Evolutionary conservation across 2,113 vertebrate genomes (phyloP), one percentile per base, ranked within the genome.

Genomic region (Xenotilapia flavipinnis): DNA sequence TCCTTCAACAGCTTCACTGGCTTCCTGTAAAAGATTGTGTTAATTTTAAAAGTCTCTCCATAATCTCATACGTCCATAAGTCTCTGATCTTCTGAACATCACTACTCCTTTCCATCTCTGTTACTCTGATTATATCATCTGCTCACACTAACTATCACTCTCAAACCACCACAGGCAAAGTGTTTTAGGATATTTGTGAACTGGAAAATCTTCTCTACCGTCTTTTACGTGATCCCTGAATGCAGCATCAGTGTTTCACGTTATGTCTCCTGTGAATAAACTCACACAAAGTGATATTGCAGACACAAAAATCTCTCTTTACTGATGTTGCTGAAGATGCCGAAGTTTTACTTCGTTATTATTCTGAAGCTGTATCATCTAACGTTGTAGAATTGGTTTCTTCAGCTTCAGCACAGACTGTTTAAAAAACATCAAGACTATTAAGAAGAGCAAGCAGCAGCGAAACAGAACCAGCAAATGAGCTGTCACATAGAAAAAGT

Each of bases 1-100:
- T 65, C 33, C 0, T 65, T 65, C 6, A 65, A 21, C 6, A 65
- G 60, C 33, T 65, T 65, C 19, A 38, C 33, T 13, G 33, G 33
- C 60, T 38, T 38, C 33, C 60, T 38, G 4, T 65, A 65, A 38
- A 38, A 21, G 1, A 38, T 65, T 0, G 3, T 5, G 60, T 0
- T 65, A 21, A 65, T 38, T 65, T 13, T 38, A 21, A 56, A 26
- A 38, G 10, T 65, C 60, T 5, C 19, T 65, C 33, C 60, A 65
- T 65, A 65, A 65, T 65, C 19, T 65, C 33, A 38, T 38, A 13
- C 0, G 0, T 21, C 3, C 60, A 65, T 65, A 38, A 38, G 2
- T 5, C 60, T 65, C 60, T 65, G 60, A 38, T 65, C 60, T 65
- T 65, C 0, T 38, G 60, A 65, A 38, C 19, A 21, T 65, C 33